Conservation (phyloP, 64 coral and sea anemone genomes). For the Astreopora myriophthalma region DNA sequence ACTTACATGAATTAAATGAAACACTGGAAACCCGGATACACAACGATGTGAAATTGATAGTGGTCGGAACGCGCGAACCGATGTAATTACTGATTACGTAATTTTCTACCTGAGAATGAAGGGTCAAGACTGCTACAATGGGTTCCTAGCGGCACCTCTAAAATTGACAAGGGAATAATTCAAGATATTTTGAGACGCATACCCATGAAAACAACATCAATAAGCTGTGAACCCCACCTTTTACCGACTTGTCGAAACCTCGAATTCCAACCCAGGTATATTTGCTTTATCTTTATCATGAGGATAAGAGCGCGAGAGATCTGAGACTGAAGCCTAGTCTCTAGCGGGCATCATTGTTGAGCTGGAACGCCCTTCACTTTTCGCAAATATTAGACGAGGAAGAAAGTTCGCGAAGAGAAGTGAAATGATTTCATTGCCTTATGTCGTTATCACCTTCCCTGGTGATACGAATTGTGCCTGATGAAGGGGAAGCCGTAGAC, state of each 20-base stretch:
- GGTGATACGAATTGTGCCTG: constrained; percentile 87
- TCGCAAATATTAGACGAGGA: background rate
- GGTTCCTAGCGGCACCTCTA: background rate
- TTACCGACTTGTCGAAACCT: no score
- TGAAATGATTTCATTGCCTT: constrained; percentile 55
- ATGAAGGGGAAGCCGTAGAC: constrained; percentile 81
- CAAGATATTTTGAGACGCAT: background rate
- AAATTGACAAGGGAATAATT: background rate
- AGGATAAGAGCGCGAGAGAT: background rate
- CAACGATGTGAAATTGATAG: no score
- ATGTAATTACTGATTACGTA: background rate
- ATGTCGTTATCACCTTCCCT: constrained; percentile 82
- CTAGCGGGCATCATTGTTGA: background rate
- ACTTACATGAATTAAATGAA: no score
- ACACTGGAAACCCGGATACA: no score
- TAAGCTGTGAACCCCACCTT: background rate
- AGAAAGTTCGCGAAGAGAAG: background rate
- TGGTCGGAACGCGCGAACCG: no score
- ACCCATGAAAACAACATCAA: background rate
- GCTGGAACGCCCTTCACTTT: constrained; percentile 23
- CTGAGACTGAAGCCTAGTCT: constrained; percentile 9
- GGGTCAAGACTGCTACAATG: background rate
- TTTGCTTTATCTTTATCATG: background rate
- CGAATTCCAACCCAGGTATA: background rate
- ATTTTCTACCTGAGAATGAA: background rate